Conservation (phyloP, 2,888 invertebrate genomes). For the Anarsia innoxiella region DNA sequence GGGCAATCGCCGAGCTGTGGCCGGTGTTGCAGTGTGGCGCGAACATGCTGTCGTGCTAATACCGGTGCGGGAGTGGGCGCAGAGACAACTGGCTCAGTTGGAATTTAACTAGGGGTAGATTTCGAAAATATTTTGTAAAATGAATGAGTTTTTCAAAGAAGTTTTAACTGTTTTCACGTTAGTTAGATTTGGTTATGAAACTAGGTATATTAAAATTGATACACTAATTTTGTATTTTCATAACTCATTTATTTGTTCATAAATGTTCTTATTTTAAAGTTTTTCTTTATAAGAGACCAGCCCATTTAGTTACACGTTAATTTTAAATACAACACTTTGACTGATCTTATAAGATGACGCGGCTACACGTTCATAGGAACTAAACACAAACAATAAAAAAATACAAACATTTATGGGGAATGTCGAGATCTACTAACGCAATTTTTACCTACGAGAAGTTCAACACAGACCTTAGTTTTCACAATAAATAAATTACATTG, state of each 20-base stretch:
- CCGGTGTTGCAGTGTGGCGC: slow-evolving; percentile 49
- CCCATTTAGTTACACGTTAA: slow-evolving; percentile 14
- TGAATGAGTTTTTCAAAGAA: too few species aligned
- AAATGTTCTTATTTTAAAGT: slow-evolving; percentile 6
- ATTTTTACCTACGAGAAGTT: slow-evolving; percentile 29
- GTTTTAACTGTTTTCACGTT: too few species aligned
- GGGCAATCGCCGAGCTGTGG: slow-evolving; percentile 31
- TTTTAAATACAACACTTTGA: slow-evolving; percentile 19
- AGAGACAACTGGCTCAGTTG: slow-evolving; percentile 14
- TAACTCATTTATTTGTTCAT: slow-evolving; percentile 9
- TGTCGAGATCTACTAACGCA: slow-evolving; percentile 58
- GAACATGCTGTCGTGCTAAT: slow-evolving; percentile 42
- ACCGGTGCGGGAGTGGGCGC: slow-evolving; percentile 42
- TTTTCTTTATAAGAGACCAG: slow-evolving; percentile 26
- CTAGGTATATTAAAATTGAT: too few species aligned
- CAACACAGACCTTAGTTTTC: slow-evolving; percentile 35
- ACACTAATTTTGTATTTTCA: slow-evolving; percentile 1
- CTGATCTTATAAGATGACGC: slow-evolving; percentile 33
- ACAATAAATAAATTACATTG: slow-evolving; percentile 35
- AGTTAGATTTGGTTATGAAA: too few species aligned
- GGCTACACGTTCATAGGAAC: slow-evolving; percentile 32
- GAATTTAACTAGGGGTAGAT: slow-evolving; percentile 4
- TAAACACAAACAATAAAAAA: slow-evolving; percentile 31
- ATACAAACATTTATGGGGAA: slow-evolving; percentile 53
- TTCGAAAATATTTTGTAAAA: too few species aligned